Evolutionary conservation across 2,888 invertebrate species (phyloP).

Genomic region (Vanessa cardui): DNA sequence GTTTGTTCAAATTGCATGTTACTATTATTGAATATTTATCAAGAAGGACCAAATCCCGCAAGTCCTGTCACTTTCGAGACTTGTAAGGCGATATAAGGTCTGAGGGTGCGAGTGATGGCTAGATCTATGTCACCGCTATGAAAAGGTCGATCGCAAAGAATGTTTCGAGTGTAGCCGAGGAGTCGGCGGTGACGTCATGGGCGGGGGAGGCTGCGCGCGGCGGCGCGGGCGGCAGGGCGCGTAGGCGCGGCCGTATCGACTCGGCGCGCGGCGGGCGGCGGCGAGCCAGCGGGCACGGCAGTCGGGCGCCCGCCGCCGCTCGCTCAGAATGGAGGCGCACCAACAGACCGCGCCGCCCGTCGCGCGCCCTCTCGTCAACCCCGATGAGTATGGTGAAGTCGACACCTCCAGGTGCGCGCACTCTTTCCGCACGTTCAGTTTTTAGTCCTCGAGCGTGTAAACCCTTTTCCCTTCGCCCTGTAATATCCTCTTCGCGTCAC

Average conservation of each 20-base stretch:
- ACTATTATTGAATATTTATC: too few species aligned
- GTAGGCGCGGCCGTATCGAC: conserved; percentile 30
- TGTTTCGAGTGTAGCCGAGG: background rate
- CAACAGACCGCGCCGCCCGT: conserved; percentile 50
- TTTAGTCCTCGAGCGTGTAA: background rate
- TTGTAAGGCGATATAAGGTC: too few species aligned
- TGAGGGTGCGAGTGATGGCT: too few species aligned
- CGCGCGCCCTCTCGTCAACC: conserved; percentile 89
- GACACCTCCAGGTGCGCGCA: conserved; percentile 87
- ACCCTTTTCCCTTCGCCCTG: background rate
- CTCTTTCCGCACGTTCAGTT: background rate
- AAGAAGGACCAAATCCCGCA: too few species aligned
- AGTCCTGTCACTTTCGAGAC: too few species aligned
- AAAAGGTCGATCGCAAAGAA: background rate
- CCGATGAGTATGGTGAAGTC: conserved; percentile 92
- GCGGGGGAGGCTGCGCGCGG: conserved; percentile 19
- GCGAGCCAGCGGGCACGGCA: conserved; percentile 33
- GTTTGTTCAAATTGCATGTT: too few species aligned
- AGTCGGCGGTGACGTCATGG: conserved; percentile 25
- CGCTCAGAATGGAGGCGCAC: conserved; percentile 57
- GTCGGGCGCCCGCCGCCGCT: conserved; percentile 50
- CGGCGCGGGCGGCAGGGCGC: conserved; percentile 14
- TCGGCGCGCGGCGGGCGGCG: conserved; percentile 27
- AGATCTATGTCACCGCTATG: background rate
- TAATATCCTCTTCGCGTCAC: background rate